These are phyloP conservation scores for Drosophila paranaensis DNA, from an alignment of 2,888 invertebrate genomes.

Conservation along the genomic window DNA sequence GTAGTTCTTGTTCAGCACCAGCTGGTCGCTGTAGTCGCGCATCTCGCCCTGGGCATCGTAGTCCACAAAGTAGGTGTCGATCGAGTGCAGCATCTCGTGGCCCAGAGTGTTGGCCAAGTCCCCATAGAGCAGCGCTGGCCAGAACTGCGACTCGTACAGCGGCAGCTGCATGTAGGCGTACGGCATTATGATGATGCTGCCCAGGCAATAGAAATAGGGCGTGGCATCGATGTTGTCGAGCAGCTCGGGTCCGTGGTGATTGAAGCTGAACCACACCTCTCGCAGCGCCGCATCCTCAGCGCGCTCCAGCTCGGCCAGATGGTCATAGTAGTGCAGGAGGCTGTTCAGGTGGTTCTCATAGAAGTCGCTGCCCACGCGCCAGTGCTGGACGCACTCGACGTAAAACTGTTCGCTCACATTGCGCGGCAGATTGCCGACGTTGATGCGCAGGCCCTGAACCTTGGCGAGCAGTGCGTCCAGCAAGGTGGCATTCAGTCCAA, in stretches of 20 bases:
- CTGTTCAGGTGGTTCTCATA: slow-evolving; percentile 75
- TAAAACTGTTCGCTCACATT: slow-evolving; percentile 63
- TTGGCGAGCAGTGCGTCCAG: slow-evolving; percentile 64
- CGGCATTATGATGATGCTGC: slow-evolving; percentile 74
- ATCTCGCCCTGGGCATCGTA: slow-evolving; percentile 69
- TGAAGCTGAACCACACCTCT: slow-evolving; percentile 67
- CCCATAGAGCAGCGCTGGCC: slow-evolving; percentile 77
- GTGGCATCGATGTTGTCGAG: slow-evolving; percentile 75
- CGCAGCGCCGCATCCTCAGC: slow-evolving; percentile 21
- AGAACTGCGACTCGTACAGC: slow-evolving; percentile 72
- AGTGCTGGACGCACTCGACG: slow-evolving; percentile 42
- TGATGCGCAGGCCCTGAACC: slow-evolving; percentile 62
- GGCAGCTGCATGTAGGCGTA: slow-evolving; percentile 76
- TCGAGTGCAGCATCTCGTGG: slow-evolving; percentile 78
- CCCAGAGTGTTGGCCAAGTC: slow-evolving; percentile 79
- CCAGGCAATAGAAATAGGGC: slow-evolving; percentile 71
- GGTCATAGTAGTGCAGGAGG: slow-evolving; percentile 58
- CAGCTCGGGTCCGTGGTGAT: slow-evolving; percentile 71
- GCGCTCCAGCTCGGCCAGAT: slow-evolving; percentile 51
- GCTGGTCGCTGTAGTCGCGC: slow-evolving; percentile 57
- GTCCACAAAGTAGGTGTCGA: slow-evolving; percentile 71
- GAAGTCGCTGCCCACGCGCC: slow-evolving; percentile 65
- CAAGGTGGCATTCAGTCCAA: slow-evolving; percentile 50
- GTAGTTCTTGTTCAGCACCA: slow-evolving; percentile 54
- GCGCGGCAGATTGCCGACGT: slow-evolving; percentile 76